Evolutionary conservation across 2,113 vertebrate species (phyloP).

Genomic region (Cnemophilus loriae): DNA sequence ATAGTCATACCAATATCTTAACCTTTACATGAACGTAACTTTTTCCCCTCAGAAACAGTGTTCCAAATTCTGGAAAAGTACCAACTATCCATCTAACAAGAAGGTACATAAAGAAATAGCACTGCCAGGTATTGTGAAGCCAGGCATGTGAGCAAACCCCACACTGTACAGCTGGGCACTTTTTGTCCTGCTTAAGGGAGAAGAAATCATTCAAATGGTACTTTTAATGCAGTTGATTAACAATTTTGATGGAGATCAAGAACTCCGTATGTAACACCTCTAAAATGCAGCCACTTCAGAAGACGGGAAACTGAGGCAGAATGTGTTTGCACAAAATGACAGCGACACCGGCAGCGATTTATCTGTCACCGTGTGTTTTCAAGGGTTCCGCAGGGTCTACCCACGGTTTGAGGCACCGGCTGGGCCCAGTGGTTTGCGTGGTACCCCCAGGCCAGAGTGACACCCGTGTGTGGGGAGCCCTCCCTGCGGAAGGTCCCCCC

Average conservation of each 20-base stretch:
- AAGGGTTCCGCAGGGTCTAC: background rate
- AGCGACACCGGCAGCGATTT: fast-evolving
- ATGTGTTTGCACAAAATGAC: fast-evolving
- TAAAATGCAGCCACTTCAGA: background rate
- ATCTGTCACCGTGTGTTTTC: fast-evolving
- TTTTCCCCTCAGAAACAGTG: background rate
- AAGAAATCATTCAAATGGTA: background rate
- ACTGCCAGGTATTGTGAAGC: background rate
- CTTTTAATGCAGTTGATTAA: background rate
- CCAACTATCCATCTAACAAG: background rate
- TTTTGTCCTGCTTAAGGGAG: background rate
- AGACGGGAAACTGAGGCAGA: background rate
- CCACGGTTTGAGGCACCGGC: fast-evolving
- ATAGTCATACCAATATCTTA: background rate
- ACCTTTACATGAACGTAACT: background rate
- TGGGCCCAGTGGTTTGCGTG: fast-evolving
- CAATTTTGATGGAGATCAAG: background rate
- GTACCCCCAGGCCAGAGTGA: fast-evolving
- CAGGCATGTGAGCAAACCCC: background rate
- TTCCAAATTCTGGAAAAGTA: background rate
- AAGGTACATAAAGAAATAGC: background rate
- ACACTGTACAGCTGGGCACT: background rate
- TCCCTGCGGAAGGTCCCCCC: fast-evolving
- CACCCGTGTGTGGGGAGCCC: fast-evolving
- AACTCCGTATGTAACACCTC: background rate